Conservation (phyloP, 2,888 invertebrate genomes). For the Idaea aversata region DNA sequence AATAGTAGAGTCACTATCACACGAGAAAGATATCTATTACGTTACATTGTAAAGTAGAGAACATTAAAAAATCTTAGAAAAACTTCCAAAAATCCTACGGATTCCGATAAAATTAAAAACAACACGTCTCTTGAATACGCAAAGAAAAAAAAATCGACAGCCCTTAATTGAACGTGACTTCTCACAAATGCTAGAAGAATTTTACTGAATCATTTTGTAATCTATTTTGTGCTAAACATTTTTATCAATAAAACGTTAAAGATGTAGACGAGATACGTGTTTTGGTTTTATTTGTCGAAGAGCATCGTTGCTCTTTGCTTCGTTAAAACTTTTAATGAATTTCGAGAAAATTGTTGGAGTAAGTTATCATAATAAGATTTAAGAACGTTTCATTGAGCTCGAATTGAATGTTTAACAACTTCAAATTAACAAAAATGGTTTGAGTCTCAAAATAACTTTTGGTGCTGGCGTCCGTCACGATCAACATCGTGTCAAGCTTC, state of each 20-base stretch:
- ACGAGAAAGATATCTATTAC: not conserved
- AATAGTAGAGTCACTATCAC: too few species aligned
- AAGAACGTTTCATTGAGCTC: not conserved
- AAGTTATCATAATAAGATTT: conserved; percentile 9
- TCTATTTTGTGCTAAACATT: not conserved
- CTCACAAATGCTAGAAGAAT: not conserved
- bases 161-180: conserved; percentile 4
- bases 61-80: not conserved
- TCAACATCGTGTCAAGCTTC: too few species aligned
- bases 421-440: not conserved
- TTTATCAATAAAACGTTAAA: not conserved
- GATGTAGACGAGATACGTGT: not conserved
- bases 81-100: not conserved
- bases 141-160: not conserved
- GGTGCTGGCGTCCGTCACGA: too few species aligned
- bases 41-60: not conserved
- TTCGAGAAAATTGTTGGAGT: conserved; percentile 19
- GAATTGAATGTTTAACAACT: not conserved
- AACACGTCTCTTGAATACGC: not conserved
- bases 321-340: conserved; percentile 36
- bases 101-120: not conserved
- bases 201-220: conserved; percentile 1
- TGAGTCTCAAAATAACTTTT: too few species aligned
- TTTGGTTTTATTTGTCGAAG: not conserved
- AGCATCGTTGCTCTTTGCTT: conserved; percentile 19